Base-by-base conservation (phyloP, 2,888 invertebrate species). In the Pseudolycoriella hygida region DNA sequence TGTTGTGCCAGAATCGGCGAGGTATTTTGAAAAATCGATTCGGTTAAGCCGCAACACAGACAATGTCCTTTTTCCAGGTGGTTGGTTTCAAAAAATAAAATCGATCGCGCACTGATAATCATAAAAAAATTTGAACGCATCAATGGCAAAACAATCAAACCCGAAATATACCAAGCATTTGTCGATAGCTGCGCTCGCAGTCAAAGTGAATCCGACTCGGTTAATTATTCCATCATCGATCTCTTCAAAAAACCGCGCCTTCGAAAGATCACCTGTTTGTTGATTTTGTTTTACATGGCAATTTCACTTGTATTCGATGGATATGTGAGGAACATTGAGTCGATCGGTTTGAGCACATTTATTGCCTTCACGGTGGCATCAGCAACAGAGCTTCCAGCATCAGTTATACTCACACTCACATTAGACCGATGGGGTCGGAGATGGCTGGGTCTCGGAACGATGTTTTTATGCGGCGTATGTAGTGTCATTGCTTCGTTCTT, bases 281-380 rank as follows among this genome's bases (percentile, higher is more conserved):
- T 89, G 17, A 84, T 85, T 52, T 53, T 86, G 2, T 83, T 89
- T 52, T 89, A 88, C 88, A 85, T 87, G 82, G 77, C 81, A n/a
- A 83, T 88, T 46, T 85, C 86, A 0, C 58, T 89, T 56, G 85
- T 86, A 1, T 87, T 88, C 60, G 87, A 89, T 56, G 87, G 87
- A 0, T 89, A 90, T 58, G 87, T 88, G 15, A 70, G 89, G 56
- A 89, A 88, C 57, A 87, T 89, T 0, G 83, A 85, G 1, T 82
- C 86, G 10, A 64, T 89, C 38, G 86, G 86, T 0, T 63, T 86
- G 53, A 78, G 86, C 54, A 75, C 87, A n/a, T 88, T 87, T 60
- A 58, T 86, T 46, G 87, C 87, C 0, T 88, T 88, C 57, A 85
- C 87, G 1, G 73, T 87, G 3, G 87, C 88, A 0, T 79, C 80